These are phyloP conservation scores for Ormyrus nitidulus DNA, from an alignment of 2,888 invertebrate genomes.

Conservation along the genomic window DNA sequence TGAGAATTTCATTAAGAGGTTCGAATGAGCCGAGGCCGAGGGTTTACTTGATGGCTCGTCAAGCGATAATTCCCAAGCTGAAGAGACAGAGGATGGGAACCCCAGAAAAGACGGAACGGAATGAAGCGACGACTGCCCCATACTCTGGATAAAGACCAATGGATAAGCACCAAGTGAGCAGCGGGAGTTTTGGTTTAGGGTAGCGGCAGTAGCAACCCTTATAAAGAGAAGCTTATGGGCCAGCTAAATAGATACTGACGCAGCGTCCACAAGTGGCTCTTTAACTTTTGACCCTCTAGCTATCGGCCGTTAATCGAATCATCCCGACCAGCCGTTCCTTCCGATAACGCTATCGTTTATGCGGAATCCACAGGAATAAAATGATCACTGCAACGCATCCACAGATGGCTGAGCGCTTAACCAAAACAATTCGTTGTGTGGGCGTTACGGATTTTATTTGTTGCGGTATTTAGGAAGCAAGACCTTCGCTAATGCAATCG, in stretches of 20 bases:
- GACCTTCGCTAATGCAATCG: too few species aligned
- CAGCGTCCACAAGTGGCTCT: slow-evolving; percentile 75
- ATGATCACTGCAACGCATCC: slow-evolving; percentile 31
- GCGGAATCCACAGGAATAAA: slow-evolving; percentile 43
- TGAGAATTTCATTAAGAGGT: slow-evolving; percentile 77
- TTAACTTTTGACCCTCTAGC: slow-evolving; percentile 75
- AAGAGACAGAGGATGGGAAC: slow-evolving; percentile 46
- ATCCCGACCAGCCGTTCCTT: slow-evolving; percentile 62
- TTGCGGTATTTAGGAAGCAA: neutral
- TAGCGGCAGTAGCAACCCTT: slow-evolving; percentile 67
- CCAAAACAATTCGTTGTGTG: neutral
- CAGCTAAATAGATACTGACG: slow-evolving; percentile 75
- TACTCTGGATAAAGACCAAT: slow-evolving; percentile 24
- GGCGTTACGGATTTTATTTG: neutral
- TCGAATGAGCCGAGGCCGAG: slow-evolving; percentile 71
- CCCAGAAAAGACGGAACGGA: slow-evolving; percentile 38
- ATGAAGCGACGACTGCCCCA: slow-evolving; percentile 25
- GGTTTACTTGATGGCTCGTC: slow-evolving; percentile 75
- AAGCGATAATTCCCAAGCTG: slow-evolving; percentile 75
- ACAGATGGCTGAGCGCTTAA: slow-evolving; percentile 37
- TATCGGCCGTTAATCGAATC: slow-evolving; percentile 74
- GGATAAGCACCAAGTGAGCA: slow-evolving; percentile 8
- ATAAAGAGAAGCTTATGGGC: slow-evolving; percentile 75
- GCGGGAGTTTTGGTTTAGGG: slow-evolving; percentile 49
- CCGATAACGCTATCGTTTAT: slow-evolving; percentile 49